phyloP scores from a whole-genome alignment of 2,888 invertebrate genomes.

The Pandemis heparana region DNA sequence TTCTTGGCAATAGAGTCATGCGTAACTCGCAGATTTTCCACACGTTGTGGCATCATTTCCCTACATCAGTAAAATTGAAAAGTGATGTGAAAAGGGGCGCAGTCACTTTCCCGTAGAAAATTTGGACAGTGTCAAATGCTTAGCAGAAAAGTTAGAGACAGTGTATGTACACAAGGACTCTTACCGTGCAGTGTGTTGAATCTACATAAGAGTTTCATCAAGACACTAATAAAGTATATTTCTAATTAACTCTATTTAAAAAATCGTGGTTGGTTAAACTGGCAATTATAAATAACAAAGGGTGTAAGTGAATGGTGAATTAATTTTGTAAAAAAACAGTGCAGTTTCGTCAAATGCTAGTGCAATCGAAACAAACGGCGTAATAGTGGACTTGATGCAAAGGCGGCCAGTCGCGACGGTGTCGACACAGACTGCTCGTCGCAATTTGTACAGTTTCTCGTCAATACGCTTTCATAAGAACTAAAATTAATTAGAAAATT shows the following conservation, averaged over 20 bases:
- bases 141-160: neutral
- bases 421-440: slow-evolving; percentile 25
- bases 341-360: slow-evolving; percentile 27
- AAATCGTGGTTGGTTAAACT: neutral
- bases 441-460: slow-evolving; percentile 2
- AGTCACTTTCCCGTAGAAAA: neutral
- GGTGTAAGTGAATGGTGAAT: slow-evolving; percentile 14
- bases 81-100: neutral
- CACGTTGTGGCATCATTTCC: too few species aligned
- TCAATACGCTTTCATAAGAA: slow-evolving; percentile 3
- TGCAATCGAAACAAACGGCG: slow-evolving; percentile 24
- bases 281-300: slow-evolving; percentile 2
- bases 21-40: too few species aligned
- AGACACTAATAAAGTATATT: neutral
- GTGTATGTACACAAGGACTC: neutral
- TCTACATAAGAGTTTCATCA: neutral
- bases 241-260: neutral
- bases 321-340: slow-evolving; percentile 19
- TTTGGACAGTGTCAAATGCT: neutral
- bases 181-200: neutral
- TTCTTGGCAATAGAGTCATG: too few species aligned
- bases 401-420: neutral
- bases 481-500: neutral
- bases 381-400: slow-evolving; percentile 3
- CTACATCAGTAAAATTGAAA: too few species aligned